Base-by-base conservation (phyloP, 1,140 invertebrate genomes). In the Ceratina calcarata region DNA sequence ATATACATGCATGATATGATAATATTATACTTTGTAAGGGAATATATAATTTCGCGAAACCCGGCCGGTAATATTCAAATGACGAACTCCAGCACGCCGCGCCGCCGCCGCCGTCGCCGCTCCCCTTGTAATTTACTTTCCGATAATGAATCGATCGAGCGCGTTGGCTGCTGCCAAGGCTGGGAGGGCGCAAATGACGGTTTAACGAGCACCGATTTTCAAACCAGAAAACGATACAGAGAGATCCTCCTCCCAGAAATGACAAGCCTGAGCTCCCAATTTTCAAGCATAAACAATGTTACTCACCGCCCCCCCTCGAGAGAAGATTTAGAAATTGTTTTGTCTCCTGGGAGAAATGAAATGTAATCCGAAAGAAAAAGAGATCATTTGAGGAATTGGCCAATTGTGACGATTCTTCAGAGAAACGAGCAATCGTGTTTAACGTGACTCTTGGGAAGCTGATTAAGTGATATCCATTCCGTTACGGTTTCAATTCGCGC, bases 401-500 rank as follows among this genome's bases (percentile, higher is more conserved):
- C 7, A n/a, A 37, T 27, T 15, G 3, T 13, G 45, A 3, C 8
- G n/a, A 70, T 70, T 77, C 51, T 70, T 70, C 24, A 16, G 13
- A 6, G 8, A n/a, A 13, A 64, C 75, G 20, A 71, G 60, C 61
- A 68, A 83, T 84, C 64, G 53, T 22, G 53, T 49, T 76, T 80
- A 82, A 79, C 73, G 60, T 57, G n/a, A 79, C 77, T 66, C 70
- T 45, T n/a, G 83, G 60, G 64, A 69, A 65, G 24, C 58, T 69
- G 68, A 84, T 85, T 85, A 80, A 68, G 71, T 51, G 49, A 55
- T 55, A 61, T 6, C 37, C 37, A 45, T 45, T 45, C 55, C 66
- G 60, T 66, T 80, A 60, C 72, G 62, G 70, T 66, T 84, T 55
- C 70, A 71, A 80, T 75, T 84, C 20, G 45, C 20, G 27, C 8